A percentile compares a stretch with the other conserved stretches of the same genome.
Conservation (phyloP, 2,113 vertebrate genomes). For the Catagonus wagneri region DNA sequence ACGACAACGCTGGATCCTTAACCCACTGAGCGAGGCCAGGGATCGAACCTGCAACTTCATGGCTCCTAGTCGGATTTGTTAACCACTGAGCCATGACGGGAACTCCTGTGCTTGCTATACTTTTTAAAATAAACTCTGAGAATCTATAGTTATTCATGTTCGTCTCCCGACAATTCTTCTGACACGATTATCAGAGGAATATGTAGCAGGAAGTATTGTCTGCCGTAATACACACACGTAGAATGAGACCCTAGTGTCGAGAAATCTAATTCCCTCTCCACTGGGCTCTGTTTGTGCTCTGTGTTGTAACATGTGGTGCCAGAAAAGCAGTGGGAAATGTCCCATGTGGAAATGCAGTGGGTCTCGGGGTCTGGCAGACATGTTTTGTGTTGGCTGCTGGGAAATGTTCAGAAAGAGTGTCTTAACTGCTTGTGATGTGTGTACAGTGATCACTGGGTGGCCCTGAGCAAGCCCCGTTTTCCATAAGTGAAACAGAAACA, state of each 20-base stretch:
- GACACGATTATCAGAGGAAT: background rate
- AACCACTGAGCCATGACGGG: too few species aligned
- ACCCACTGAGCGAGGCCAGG: too few species aligned
- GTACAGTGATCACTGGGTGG: accelerated
- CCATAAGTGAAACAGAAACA: background rate
- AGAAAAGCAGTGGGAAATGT: background rate
- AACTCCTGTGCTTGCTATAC: too few species aligned
- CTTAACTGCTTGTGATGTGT: background rate
- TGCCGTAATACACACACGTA: accelerated
- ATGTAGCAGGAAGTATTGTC: background rate
- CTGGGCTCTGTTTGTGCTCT: background rate
- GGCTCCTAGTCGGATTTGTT: too few species aligned
- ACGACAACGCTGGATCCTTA: too few species aligned
- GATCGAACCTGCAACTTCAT: too few species aligned
- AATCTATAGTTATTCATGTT: background rate
- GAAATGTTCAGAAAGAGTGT: background rate
- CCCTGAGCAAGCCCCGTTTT: background rate
- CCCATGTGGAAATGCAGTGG: accelerated
- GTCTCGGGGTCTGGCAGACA: background rate
- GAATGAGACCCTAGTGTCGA: background rate
- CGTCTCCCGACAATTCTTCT: background rate
- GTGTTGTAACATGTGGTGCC: background rate
- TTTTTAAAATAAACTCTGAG: background rate
- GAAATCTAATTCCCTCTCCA: background rate
- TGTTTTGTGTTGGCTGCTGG: background rate